phyloP scores from a whole-genome alignment of 2,888 invertebrate genomes.

The Antitype chi region DNA sequence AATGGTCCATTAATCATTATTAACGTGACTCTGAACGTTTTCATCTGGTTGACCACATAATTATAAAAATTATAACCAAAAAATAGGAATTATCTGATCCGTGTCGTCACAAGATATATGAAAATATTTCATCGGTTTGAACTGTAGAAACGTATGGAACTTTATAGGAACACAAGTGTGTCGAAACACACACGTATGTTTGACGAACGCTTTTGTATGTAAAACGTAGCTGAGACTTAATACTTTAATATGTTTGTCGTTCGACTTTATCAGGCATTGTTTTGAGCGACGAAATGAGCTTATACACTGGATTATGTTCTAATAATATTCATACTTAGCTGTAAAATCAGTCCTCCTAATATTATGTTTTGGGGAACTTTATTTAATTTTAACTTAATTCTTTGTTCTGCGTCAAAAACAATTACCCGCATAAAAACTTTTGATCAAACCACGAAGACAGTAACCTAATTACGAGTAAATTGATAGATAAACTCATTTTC shows the following conservation, averaged over 20 bases:
- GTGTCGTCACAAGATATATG: neutral
- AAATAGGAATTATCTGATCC: neutral
- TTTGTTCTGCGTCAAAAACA: conserved; percentile 56
- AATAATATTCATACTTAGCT: conserved; percentile 27
- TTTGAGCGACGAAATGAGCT: conserved; percentile 38
- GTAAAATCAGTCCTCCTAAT: conserved; percentile 19
- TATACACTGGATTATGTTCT: conserved; percentile 32
- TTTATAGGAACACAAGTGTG: neutral
- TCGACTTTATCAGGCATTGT: conserved; percentile 38
- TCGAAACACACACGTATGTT: conserved; percentile 7
- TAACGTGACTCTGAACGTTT: neutral
- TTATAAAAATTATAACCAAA: neutral
- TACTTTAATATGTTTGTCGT: conserved; percentile 50
- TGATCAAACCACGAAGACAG: conserved; percentile 57
- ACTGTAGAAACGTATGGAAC: neutral
- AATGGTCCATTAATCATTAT: neutral
- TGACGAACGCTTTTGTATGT: conserved; percentile 29
- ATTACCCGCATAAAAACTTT: conserved; percentile 61
- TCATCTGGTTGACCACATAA: neutral
- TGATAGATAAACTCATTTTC: conserved; percentile 59
- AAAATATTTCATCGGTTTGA: neutral
- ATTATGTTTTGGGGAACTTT: conserved; percentile 12
- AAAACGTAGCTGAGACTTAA: conserved; percentile 22
- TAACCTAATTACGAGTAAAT: conserved; percentile 60
- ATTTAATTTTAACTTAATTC: conserved; percentile 47